A percentile compares a stretch with the other conserved stretches of the same genome.
Conservation (phyloP, 2,113 vertebrate genomes). For the Zootoca vivipara region DNA sequence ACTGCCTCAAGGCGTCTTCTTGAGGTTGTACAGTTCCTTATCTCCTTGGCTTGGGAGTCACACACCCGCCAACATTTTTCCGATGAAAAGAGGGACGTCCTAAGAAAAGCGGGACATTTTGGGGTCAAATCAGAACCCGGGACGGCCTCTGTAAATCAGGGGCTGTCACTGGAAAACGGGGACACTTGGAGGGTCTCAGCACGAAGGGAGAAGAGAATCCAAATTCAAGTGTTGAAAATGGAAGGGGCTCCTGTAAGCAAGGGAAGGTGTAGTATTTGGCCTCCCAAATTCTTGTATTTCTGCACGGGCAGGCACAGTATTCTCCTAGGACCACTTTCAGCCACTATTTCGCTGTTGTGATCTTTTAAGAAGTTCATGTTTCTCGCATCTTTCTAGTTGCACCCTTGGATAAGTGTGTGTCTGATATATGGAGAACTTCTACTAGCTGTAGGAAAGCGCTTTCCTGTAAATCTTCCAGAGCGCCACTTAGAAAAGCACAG, state of each 20-base stretch:
- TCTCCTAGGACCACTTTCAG: neutral
- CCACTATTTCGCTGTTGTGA: neutral
- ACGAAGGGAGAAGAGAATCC: neutral
- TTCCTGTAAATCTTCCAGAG: constrained; percentile 12
- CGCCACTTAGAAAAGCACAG: constrained; percentile 22
- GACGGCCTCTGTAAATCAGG: no score
- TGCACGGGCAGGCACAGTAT: neutral
- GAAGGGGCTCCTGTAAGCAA: neutral
- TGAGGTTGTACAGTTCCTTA: no score
- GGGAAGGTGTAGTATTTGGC: no score
- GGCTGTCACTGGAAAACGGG: no score
- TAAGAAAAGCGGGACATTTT: no score
- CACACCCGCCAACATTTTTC: no score
- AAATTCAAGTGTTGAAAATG: no score
- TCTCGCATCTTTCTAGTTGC: neutral
- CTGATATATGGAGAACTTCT: neutral
- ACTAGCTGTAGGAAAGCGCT: neutral
- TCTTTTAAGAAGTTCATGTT: neutral
- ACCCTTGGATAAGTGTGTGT: neutral
- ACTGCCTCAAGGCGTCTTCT: no score
- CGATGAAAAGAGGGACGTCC: no score
- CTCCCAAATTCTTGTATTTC: neutral
- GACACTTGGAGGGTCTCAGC: neutral
- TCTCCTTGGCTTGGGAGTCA: no score
- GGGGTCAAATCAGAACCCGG: no score